phyloP scores from a whole-genome alignment of 1,140 invertebrate species.

The Rhyacophila brunnea region DNA sequence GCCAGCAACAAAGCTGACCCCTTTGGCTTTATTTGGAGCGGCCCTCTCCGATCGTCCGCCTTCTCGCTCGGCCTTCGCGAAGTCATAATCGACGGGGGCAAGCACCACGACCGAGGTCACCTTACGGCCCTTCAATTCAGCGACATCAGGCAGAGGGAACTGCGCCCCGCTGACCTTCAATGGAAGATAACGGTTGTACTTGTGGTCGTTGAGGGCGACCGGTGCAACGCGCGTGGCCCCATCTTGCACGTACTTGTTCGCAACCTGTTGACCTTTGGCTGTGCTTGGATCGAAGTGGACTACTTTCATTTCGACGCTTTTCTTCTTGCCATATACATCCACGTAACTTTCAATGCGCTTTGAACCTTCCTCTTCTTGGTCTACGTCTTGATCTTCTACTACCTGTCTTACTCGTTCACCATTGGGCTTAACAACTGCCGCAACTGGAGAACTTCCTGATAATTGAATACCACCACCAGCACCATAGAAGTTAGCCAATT shows the following conservation, averaged over 20 bases:
- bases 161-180: conserved; percentile 80
- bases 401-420: conserved; percentile 52
- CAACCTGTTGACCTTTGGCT: conserved; percentile 67
- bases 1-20: conserved; percentile 64
- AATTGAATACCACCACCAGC: conserved; percentile 70
- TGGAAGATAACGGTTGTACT: conserved; percentile 79
- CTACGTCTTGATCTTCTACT: conserved; percentile 49
- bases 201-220: conserved; percentile 68
- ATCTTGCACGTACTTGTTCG: conserved; percentile 68
- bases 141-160: conserved; percentile 75
- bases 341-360: conserved; percentile 46
- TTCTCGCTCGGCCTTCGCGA: conserved; percentile 45
- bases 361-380: conserved; percentile 47
- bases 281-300: conserved; percentile 76
- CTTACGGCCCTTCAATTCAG: conserved; percentile 68
- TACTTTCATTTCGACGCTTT: conserved; percentile 79
- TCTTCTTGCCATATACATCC: conserved; percentile 51
- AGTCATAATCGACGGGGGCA: conserved; percentile 72
- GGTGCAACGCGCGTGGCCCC: conserved; percentile 72
- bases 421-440: conserved; percentile 61
- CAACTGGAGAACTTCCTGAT: conserved; percentile 66
- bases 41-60: conserved; percentile 49
- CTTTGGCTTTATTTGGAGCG: conserved; percentile 51
- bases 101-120: conserved; percentile 80
- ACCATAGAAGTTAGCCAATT: conserved; percentile 78